These are phyloP conservation scores for Pampus argenteus DNA, from an alignment of 2,797 vertebrate species.

Conservation along the genomic window DNA sequence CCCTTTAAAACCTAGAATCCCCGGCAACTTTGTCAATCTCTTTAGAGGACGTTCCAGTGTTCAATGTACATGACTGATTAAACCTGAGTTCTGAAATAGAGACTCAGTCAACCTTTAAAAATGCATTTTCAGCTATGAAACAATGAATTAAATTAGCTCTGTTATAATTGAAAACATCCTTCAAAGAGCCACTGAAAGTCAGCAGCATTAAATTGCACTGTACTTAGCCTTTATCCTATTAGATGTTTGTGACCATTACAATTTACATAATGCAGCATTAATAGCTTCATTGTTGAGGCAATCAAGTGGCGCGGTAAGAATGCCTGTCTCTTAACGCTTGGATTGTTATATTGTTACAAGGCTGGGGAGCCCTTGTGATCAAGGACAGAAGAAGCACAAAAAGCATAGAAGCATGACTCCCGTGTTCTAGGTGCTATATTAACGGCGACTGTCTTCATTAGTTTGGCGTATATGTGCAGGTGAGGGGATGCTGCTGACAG, in stretches of 20 bases:
- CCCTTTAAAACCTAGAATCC: conserved; percentile 82
- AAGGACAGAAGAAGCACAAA: conserved; percentile 76
- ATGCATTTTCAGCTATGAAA: conserved; percentile 84
- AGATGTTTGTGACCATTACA: conserved; percentile 80
- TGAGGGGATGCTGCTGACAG: conserved; percentile 74
- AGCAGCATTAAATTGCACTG: conserved; percentile 82
- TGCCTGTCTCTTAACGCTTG: conserved; percentile 73
- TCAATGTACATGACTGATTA: conserved; percentile 88
- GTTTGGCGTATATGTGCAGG: conserved; percentile 63
- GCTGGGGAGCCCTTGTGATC: conserved; percentile 70
- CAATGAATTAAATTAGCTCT: conserved; percentile 86
- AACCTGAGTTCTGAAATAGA: conserved; percentile 83
- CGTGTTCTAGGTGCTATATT: conserved; percentile 65
- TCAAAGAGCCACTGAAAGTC: conserved; percentile 85
- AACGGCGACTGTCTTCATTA: conserved; percentile 78
- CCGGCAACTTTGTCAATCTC: conserved; percentile 86
- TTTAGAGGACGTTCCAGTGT: conserved; percentile 87
- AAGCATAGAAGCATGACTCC: conserved; percentile 70
- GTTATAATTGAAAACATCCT: conserved; percentile 88
- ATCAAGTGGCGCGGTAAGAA: conserved; percentile 71
- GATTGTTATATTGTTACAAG: conserved; percentile 70
- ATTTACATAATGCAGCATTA: conserved; percentile 84
- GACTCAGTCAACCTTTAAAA: conserved; percentile 85
- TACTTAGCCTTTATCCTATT: conserved; percentile 82
- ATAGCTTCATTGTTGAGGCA: conserved; percentile 80